phyloP scores from a whole-genome alignment of 2,113 vertebrate genomes.

The Butorides virescens region DNA sequence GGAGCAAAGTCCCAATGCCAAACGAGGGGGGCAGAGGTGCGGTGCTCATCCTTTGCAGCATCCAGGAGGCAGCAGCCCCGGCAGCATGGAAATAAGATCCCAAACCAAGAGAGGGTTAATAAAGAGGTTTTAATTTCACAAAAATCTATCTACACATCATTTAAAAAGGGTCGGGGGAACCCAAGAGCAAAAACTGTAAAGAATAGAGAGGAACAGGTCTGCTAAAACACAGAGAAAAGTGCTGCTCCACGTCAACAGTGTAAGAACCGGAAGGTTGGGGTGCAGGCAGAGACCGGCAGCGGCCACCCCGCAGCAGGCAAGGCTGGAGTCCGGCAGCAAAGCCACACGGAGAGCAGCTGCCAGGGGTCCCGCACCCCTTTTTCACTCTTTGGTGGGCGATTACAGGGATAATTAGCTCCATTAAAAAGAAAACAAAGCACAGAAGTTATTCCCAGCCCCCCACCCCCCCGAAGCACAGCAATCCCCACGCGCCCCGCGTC shows the following conservation, averaged over 20 bases:
- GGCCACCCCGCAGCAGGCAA: not conserved
- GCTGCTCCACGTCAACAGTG: constrained; percentile 69
- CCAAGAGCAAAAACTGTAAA: constrained; percentile 63
- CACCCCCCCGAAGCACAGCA: rapidly evolving
- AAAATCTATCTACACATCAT: constrained; percentile 73
- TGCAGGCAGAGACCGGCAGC: not conserved
- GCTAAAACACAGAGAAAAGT: constrained; percentile 83
- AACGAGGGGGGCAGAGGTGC: rapidly evolving
- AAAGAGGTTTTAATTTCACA: constrained; percentile 80
- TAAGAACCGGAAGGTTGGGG: constrained; percentile 54
- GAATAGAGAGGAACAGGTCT: constrained; percentile 76
- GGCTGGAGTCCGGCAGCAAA: not conserved
- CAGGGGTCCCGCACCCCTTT: not conserved
- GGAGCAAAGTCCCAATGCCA: not conserved
- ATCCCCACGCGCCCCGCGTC: rapidly evolving
- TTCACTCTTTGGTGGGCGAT: constrained; percentile 2
- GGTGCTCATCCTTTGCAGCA: rapidly evolving
- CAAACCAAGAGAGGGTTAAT: constrained; percentile 66
- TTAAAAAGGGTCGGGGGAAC: constrained; percentile 70
- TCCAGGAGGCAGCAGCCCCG: not conserved
- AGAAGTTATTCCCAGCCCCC: not conserved
- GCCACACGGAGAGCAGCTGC: not conserved
- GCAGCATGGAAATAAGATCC: constrained; percentile 46
- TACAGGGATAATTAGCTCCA: not conserved
- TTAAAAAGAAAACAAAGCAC: not conserved